Base-by-base conservation (phyloP, 2,797 vertebrate species). In the Rousettus madagascariensis region DNA sequence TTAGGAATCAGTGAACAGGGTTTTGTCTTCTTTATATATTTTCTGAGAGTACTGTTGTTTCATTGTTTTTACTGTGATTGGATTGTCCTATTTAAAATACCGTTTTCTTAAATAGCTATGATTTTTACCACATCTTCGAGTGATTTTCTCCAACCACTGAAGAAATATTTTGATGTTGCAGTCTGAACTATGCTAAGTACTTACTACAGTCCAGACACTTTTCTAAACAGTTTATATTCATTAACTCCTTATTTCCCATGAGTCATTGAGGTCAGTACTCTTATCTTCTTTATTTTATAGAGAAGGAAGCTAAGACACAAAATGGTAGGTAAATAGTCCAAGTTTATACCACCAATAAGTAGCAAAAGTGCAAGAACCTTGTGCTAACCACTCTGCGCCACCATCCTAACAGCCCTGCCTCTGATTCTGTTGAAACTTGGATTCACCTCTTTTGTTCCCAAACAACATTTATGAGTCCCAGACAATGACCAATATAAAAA, bases 321-420 rank as follows among this genome's bases (percentile, higher is more conserved):
- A 24, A 49, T 38, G 6, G 17, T 46, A 49, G n/a, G 8, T 17
- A 38, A 30, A 30, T 83, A 19, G 41, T 28, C 7, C n/a, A 19
- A 36, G 38, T 75, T 30, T 16, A n/a, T 17, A 20, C 3, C 10
- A 36, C 3, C 13, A 57, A 5, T 41, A 33, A 59, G 24, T 6
- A 59, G 24, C 53, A 4, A 13, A 51, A 88, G n/a, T 65, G 55
- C 88, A 22, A 8, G 19, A 69, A 5, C 9, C 17, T 61, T 1
- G 3, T 2, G 36, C 30, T 72, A 36, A 0, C 36, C 10, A 3
- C 13, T 41, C 1, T 1, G 20, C 3, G 4, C 4, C 38, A 16
- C 6, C 6, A 8, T 43, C 57, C 33, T 8, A 20, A 41, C 3
- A 75, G 4, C 17, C 17, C 43, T 13, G 12, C 11, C 6, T 38